Evolutionary conservation across 2,113 vertebrate species (phyloP).

Genomic region (Rhineura floridana): DNA sequence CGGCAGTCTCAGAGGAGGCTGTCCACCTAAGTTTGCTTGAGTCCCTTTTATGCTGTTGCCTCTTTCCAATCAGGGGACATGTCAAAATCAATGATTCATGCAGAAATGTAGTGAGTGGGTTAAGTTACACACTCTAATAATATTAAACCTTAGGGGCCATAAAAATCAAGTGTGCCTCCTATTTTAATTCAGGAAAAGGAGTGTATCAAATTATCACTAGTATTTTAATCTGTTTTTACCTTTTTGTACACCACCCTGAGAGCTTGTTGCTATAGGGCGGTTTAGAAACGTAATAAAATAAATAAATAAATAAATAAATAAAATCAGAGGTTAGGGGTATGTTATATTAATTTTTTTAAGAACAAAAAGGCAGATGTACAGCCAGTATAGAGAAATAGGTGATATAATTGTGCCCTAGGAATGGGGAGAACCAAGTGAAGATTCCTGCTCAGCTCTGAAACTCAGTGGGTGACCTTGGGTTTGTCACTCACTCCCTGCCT

Average conservation of each 20-base stretch:
- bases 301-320: too few species aligned
- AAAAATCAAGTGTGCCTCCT: background rate
- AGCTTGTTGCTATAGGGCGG: too few species aligned
- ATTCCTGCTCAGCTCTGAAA: background rate
- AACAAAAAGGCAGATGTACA: background rate
- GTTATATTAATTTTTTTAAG: background rate
- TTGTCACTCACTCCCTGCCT: background rate
- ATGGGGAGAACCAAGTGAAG: background rate
- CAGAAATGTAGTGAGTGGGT: background rate
- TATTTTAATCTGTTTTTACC: too few species aligned
- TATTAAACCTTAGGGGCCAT: background rate
- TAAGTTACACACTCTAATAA: background rate
- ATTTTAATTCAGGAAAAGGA: background rate
- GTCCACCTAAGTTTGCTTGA: background rate
- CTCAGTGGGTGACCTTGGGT: background rate
- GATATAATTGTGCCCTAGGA: background rate
- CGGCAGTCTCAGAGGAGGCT: background rate
- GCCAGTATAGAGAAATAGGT: background rate
- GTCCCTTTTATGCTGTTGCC: background rate
- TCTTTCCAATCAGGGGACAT: background rate
- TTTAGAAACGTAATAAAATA: too few species aligned
- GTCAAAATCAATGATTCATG: background rate
- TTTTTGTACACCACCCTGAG: too few species aligned
- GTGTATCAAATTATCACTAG: background rate
- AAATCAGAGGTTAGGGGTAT: too few species aligned